These are phyloP conservation scores for Tapera naevia DNA, from an alignment of 2,797 vertebrate species.

Conservation along the genomic window DNA sequence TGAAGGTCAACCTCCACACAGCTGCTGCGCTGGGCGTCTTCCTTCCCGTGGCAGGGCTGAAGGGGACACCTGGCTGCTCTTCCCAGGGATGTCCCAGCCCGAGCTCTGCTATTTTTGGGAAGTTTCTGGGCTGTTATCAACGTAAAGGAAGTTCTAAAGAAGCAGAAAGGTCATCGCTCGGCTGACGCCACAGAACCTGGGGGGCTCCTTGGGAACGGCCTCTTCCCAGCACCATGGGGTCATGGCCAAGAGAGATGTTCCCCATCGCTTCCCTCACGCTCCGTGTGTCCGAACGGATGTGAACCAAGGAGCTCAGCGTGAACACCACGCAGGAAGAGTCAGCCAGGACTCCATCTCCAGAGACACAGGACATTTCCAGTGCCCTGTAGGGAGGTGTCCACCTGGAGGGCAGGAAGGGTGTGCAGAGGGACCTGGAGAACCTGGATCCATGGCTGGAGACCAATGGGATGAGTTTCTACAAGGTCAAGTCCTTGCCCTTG, in stretches of 20 bases:
- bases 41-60: neutral
- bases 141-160: neutral
- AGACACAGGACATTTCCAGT: neutral
- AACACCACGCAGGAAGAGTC: neutral
- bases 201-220: neutral
- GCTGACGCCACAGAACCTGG: neutral
- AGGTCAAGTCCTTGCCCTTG: too few relatives aligned
- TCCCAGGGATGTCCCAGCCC: too few relatives aligned
- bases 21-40: neutral
- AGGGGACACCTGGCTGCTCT: neutral
- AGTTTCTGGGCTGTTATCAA: neutral
- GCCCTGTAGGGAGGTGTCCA: neutral
- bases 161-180: neutral
- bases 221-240: neutral
- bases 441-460: too few relatives aligned
- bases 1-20: neutral
- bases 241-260: neutral
- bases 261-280: accelerated
- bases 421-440: too few relatives aligned
- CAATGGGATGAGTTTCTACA: too few relatives aligned
- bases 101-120: neutral
- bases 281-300: accelerated
- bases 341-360: neutral
- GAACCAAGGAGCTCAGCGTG: neutral
- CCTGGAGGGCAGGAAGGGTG: too few relatives aligned